Percentiles rank a stretch among this genome's conserved stretches.
Evolutionary conservation across 2,888 invertebrate genomes (phyloP).

Genomic region (Lasioglossum vierecki): DNA sequence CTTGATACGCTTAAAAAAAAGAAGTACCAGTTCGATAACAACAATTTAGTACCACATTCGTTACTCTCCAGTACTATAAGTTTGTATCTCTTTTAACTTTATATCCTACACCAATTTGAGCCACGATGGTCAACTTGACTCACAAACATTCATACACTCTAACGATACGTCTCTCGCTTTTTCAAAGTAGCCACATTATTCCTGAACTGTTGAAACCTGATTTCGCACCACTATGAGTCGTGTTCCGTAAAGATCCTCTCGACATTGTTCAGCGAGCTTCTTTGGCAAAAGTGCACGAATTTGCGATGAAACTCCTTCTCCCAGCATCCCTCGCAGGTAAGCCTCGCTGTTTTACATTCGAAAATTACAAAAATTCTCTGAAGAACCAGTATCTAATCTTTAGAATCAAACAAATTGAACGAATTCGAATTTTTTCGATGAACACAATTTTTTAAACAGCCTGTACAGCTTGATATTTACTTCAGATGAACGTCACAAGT

Average conservation of each 20-base stretch:
- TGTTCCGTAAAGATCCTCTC: background rate
- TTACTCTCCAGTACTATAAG: no score
- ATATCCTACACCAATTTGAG: background rate
- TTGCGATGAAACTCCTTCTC: background rate
- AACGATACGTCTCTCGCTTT: background rate
- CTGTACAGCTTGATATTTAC: background rate
- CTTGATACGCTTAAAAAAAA: background rate
- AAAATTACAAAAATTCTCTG: background rate
- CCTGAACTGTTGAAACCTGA: conserved; percentile 10
- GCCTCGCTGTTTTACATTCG: background rate
- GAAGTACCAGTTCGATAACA: background rate
- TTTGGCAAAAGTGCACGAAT: background rate
- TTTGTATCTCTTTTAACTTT: background rate
- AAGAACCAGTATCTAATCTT: background rate
- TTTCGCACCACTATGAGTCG: conserved; percentile 1
- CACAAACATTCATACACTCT: background rate
- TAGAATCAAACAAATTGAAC: background rate
- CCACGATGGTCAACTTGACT: background rate
- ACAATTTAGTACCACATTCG: background rate
- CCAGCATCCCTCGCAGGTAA: background rate
- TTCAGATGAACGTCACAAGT: background rate
- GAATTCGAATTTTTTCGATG: background rate
- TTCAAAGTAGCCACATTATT: background rate
- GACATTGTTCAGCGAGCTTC: background rate
- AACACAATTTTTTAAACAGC: background rate